Evolutionary conservation across 2,113 vertebrate species (phyloP).

Genomic region (Notothenia rossii): DNA sequence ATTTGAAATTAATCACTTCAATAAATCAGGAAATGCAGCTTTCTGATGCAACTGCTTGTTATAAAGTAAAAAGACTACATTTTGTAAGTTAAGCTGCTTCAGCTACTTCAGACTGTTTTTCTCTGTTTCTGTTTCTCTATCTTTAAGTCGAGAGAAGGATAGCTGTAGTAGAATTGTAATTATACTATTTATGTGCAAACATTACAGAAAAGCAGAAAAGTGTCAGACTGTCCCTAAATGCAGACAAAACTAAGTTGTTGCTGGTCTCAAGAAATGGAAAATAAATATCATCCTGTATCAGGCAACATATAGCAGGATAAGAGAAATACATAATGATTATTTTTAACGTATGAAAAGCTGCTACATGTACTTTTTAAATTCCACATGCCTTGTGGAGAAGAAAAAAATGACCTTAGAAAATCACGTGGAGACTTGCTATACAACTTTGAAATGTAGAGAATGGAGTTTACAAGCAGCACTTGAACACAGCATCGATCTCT

Average conservation of each 20-base stretch:
- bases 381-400: not conserved
- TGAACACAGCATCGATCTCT: constrained; percentile 26
- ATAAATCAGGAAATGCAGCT: not conserved
- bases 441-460: not conserved
- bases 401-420: not conserved
- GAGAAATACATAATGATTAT: not conserved
- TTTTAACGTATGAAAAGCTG: not conserved
- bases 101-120: not conserved
- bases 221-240: not conserved
- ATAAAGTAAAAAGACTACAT: not conserved
- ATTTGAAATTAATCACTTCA: too few relatives aligned
- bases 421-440: too few relatives aligned
- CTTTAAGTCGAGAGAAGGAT: too few relatives aligned
- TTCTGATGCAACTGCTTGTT: not conserved
- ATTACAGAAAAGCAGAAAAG: not conserved
- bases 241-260: not conserved
- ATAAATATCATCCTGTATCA: not conserved
- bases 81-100: not conserved
- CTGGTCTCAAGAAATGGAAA: not conserved
- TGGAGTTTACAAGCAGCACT: not conserved
- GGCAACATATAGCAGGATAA: not conserved
- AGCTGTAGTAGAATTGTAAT: not conserved
- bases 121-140: too few relatives aligned
- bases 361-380: not conserved
- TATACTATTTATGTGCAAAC: not conserved